phyloP scores from a whole-genome alignment of 2,888 invertebrate genomes.

The Seira sanloemensis region DNA sequence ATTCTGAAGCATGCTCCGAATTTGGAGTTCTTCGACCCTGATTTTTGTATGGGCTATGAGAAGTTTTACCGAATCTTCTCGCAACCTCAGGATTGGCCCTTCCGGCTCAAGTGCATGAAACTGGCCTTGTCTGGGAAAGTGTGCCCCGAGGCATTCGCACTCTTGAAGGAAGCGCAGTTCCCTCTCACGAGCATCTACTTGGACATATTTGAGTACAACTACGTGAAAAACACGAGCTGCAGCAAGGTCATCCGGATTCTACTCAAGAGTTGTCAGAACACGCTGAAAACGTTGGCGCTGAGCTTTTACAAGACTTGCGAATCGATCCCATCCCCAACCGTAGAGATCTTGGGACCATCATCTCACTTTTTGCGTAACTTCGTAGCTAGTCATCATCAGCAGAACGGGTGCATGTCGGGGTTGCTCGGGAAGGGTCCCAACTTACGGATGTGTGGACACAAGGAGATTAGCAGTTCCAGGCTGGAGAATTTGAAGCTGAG shows the following conservation, averaged over 20 bases:
- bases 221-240: not conserved
- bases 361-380: not conserved
- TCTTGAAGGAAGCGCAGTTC: not conserved
- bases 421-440: too few relatives aligned
- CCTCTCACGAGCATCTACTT: conserved; percentile 28
- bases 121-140: conserved; percentile 18
- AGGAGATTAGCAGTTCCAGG: not conserved
- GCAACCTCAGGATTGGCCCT: conserved; percentile 19
- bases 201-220: conserved; percentile 40
- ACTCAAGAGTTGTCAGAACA: conserved; percentile 13
- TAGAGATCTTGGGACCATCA: not conserved
- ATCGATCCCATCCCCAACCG: not conserved
- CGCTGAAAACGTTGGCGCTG: conserved; percentile 8
- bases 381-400: not conserved
- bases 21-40: conserved; percentile 34
- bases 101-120: conserved; percentile 33
- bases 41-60: conserved; percentile 23
- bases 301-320: conserved; percentile 22
- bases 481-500: conserved; percentile 29
- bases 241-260: conserved; percentile 5
- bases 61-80: conserved; percentile 42
- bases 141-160: not conserved
- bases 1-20: conserved; percentile 31
- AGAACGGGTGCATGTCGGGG: not conserved
- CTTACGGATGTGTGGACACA: not conserved